These are phyloP conservation scores for Eupithecia insigniata DNA, from an alignment of 2,888 invertebrate genomes.

Conservation along the genomic window DNA sequence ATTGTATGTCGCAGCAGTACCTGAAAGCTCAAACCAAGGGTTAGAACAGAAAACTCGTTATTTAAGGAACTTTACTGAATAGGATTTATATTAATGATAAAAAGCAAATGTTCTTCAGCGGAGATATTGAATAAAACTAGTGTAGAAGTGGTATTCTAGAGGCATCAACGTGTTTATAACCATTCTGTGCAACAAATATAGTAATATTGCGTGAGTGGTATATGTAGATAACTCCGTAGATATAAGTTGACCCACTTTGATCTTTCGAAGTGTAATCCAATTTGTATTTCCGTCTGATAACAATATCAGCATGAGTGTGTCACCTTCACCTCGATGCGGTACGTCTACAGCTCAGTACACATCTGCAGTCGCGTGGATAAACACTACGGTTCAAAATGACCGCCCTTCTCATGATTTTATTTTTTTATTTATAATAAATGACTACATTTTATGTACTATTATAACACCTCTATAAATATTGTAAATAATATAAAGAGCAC, in stretches of 20 bases:
- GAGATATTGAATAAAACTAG: neutral
- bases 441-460: no score
- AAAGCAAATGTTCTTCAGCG: no score
- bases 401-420: no score
- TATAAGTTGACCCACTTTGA: neutral
- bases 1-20: neutral
- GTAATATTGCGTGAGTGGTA: neutral
- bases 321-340: neutral
- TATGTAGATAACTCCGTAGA: neutral
- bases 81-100: neutral
- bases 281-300: slow-evolving; percentile 4
- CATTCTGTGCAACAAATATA: neutral
- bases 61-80: neutral
- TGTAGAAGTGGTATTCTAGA: no score
- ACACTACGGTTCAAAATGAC: neutral
- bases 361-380: no score
- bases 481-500: no score
- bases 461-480: no score
- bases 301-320: neutral
- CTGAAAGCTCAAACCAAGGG: neutral
- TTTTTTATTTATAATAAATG: no score
- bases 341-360: neutral
- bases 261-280: neutral
- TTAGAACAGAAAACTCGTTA: neutral
- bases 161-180: neutral